Percentiles rank a stretch among this genome's conserved stretches.
Conservation (phyloP, 2,113 vertebrate genomes). For the Capra hircus region DNA sequence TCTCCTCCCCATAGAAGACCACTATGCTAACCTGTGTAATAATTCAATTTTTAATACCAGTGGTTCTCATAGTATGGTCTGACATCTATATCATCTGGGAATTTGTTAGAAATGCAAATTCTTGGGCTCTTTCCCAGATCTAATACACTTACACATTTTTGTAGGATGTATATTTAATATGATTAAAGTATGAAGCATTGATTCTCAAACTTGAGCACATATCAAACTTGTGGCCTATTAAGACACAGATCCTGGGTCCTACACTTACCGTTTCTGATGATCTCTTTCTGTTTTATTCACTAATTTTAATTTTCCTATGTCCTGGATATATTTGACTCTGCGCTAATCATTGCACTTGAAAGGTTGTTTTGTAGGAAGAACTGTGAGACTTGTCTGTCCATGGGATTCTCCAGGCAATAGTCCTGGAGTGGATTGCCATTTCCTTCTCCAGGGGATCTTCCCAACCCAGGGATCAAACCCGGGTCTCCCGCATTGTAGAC, state of each 20-base stretch:
- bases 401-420: too few species aligned
- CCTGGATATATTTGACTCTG: not conserved
- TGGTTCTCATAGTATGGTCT: not conserved
- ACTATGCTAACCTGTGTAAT: not conserved
- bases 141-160: not conserved
- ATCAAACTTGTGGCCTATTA: not conserved
- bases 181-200: not conserved
- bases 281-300: not conserved
- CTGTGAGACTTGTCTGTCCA: not conserved
- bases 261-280: not conserved
- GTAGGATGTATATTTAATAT: not conserved
- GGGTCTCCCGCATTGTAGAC: too few species aligned
- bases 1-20: not conserved
- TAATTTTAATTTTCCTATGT: not conserved
- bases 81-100: not conserved
- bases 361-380: not conserved
- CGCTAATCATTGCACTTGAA: not conserved
- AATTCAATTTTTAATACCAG: not conserved
- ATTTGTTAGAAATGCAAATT: constrained; percentile 19
- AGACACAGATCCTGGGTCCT: not conserved
- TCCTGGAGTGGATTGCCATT: too few species aligned
- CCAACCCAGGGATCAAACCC: too few species aligned
- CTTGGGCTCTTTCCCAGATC: not conserved
- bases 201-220: not conserved
- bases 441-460: too few species aligned